Evolutionary conservation across 2,888 invertebrate genomes (phyloP), one percentile per base, ranked within the genome.

Genomic region (Pammene fasciana): DNA sequence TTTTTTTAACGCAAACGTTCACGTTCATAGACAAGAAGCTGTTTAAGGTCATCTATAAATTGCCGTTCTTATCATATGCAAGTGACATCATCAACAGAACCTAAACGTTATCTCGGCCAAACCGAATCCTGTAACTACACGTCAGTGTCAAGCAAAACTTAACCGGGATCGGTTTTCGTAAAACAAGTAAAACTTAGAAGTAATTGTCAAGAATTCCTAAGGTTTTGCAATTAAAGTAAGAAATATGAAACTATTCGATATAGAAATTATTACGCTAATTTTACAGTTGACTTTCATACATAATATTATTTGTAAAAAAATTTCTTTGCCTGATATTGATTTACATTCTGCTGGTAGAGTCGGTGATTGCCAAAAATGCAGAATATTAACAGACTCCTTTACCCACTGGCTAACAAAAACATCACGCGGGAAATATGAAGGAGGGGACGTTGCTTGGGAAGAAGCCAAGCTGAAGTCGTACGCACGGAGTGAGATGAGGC

Each of bases 401-500:
- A 94, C 94, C 76, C 91, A 94, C 94, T 98, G 97, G 75, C 89
- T 98, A 72, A 95, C 96, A 65, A 94, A 94, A 83, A 98, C 98
- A 1, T 94, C 95, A 18, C 94, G 97, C 73, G 97, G 96, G 50
- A 97, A 98, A 86, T 97, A 96, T 88, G 98, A 97, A 82, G 98
- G 98, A 46, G 98, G 98, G 9, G 98, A 98, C 87, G 95, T 97
- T 0, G 97, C 96, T 56, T 99, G 98, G 98, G 98, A 98, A 86
- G 97, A 97, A 88, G 94, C 96, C 72, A 97, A 97, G 80, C 89
- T 97, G 72, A 95, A 96, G 72, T 95, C 95, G 7, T 98, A 98
- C 84, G 94, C 96, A 59, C 95, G 94, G 18, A 98, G 98, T 88
- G 99, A 99, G 93, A 95, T 98, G 59, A 94, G 99, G 67, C 91